These are phyloP conservation scores for Antheraea pernyi DNA, from an alignment of 1,140 invertebrate genomes.

Conservation along the genomic window DNA sequence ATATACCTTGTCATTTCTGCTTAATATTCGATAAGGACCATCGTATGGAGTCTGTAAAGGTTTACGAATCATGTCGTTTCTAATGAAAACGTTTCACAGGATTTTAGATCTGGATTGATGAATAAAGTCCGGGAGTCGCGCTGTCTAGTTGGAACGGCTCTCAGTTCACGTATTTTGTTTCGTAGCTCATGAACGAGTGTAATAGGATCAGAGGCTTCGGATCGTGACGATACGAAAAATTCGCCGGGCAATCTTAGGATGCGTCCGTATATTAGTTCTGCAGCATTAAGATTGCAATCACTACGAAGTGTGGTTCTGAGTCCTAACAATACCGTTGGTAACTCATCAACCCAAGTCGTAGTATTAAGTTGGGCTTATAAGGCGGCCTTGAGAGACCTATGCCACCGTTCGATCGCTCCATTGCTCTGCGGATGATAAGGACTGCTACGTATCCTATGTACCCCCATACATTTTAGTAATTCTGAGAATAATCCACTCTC, in stretches of 20 bases:
- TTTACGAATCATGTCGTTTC: slow-evolving; percentile 39
- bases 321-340: slow-evolving; percentile 54
- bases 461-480: too few species aligned
- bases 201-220: background rate
- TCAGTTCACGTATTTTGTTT: slow-evolving; percentile 82
- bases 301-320: too few species aligned
- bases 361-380: slow-evolving; percentile 23
- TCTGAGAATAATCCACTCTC: too few species aligned
- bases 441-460: too few species aligned
- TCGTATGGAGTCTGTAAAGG: slow-evolving; percentile 51
- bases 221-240: slow-evolving; percentile 20
- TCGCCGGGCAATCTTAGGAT: slow-evolving; percentile 25
- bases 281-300: too few species aligned
- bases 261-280: slow-evolving; percentile 31
- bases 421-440: slow-evolving; percentile 52
- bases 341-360: slow-evolving; percentile 31
- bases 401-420: slow-evolving; percentile 49
- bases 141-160: background rate
- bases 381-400: slow-evolving; percentile 52
- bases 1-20: slow-evolving; percentile 31
- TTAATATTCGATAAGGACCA: slow-evolving; percentile 49
- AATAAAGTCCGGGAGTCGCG: slow-evolving; percentile 8
- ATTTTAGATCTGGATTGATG: slow-evolving; percentile 33
- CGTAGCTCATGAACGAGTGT: slow-evolving; percentile 1
- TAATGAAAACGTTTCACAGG: slow-evolving; percentile 43